phyloP scores from a whole-genome alignment of 2,797 vertebrate species.

The Acomys russatus region DNA sequence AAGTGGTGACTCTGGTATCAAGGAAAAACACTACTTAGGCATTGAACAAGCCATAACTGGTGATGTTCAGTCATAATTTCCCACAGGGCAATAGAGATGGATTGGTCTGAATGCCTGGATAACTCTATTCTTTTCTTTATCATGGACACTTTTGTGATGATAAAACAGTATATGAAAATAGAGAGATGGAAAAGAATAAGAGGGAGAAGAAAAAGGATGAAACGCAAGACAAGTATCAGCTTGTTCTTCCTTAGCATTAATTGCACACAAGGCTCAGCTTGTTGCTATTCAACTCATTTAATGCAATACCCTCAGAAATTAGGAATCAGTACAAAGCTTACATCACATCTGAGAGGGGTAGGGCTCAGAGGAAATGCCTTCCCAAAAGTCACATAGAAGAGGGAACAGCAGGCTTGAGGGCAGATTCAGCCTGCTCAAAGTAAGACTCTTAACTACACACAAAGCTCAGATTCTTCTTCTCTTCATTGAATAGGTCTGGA shows the following conservation, averaged over 20 bases:
- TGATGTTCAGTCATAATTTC: background rate
- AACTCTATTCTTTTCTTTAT: background rate
- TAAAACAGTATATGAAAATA: background rate
- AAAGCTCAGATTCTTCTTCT: background rate
- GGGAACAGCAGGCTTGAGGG: background rate
- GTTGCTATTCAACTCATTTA: background rate
- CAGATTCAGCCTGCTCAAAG: background rate
- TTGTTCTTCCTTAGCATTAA: constrained; percentile 15
- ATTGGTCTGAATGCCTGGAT: background rate
- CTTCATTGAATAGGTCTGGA: background rate
- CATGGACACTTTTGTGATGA: background rate
- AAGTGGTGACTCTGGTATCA: background rate
- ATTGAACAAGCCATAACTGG: background rate
- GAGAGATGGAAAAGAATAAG: background rate
- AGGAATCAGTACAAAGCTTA: background rate
- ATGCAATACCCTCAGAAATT: background rate
- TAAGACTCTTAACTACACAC: background rate
- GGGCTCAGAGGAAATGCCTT: background rate
- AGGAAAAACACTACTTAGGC: background rate
- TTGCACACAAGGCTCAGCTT: background rate
- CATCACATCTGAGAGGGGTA: background rate
- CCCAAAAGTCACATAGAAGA: background rate
- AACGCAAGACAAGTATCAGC: background rate
- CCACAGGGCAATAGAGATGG: background rate
- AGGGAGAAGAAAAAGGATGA: background rate